Evolutionary conservation across 37 sponge, comb jelly and placozoan species (phyloP), one percentile per base, ranked within the genome.

Genomic region (Chondrilla cf. caribensis): DNA sequence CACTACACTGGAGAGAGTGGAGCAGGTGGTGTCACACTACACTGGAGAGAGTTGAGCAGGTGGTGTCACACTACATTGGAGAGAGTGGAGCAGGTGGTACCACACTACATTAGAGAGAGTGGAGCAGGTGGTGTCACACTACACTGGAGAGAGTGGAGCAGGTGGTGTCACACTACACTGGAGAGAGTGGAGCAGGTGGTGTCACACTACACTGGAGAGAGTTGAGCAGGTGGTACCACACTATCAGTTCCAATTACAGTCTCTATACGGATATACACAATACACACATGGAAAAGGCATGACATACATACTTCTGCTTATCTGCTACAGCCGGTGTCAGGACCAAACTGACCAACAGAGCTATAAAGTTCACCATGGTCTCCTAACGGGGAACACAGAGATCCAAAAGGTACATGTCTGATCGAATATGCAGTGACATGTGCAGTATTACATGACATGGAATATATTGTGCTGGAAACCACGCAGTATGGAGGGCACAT

Each of bases 121-220:
- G 60, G 8, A 6, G 60, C 25, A 7, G n/a, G n/a, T n/a, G n/a
- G n/a, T n/a, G n/a, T 93, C 95, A 94, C 15, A 93, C 80, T 25
- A 87, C 54, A 36, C 93, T 92, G 60, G 24, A 67, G 15, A 6
- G 17, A 22, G 28, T 15, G 60, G 8, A 6, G 60, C 25, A 7
- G n/a, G n/a, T n/a, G n/a, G n/a, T n/a, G n/a, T 93, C 95, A 94
- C 15, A 93, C 80, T 25, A 87, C 54, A 36, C 93, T 92, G 60
- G 24, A 67, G 15, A 6, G 17, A 22, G 28, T 15, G 60, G 8
- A 6, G 60, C 25, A 7, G n/a, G n/a, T n/a, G n/a, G n/a, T n/a
- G n/a, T 93, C 95, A 94, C 15, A 93, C 80, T 25, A 87, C 54
- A 36, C 93, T 92, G 60, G 24, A 67, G 15, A 6, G 17, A 22